phyloP scores from a whole-genome alignment of 1,140 invertebrate genomes.

The Rhyacophila brunnea region DNA sequence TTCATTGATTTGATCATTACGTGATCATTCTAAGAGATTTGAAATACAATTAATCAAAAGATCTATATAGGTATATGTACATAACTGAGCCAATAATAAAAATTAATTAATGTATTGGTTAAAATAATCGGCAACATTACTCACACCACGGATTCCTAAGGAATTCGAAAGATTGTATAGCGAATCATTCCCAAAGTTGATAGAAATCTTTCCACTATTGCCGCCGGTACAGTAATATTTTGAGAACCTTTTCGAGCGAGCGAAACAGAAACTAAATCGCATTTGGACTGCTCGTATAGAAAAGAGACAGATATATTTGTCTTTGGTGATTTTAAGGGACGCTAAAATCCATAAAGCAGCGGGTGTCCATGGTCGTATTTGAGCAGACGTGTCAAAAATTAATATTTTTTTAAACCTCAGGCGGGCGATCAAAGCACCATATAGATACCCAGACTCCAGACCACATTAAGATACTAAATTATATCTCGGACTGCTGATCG shows the following conservation, averaged over 20 bases:
- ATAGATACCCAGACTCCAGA: too few relatives aligned
- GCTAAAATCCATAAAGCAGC: slow-evolving; percentile 28
- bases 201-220: slow-evolving; percentile 16
- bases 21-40: too few relatives aligned
- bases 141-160: background rate
- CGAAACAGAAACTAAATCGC: too few relatives aligned
- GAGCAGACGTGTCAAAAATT: slow-evolving; percentile 28
- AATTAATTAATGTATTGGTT: too few relatives aligned
- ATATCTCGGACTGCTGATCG: background rate
- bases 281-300: too few relatives aligned
- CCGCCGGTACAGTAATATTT: background rate
- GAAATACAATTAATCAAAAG: too few relatives aligned
- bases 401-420: slow-evolving; percentile 30
- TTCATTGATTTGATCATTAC: too few relatives aligned
- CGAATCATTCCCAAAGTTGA: slow-evolving; percentile 13
- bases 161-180: slow-evolving; percentile 19
- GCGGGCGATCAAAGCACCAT: slow-evolving; percentile 14
- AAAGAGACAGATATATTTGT: too few relatives aligned
- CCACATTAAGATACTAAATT: slow-evolving; percentile 16
- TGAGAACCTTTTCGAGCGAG: too few relatives aligned
- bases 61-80: too few relatives aligned
- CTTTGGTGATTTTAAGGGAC: slow-evolving; percentile 18
- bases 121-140: too few relatives aligned
- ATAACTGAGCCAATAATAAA: too few relatives aligned
- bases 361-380: slow-evolving; percentile 7